A percentile compares a stretch with the other conserved stretches of the same genome.
Evolutionary conservation across 23 tunicate species (phyloP).

Genomic region (Pegea sp.): DNA sequence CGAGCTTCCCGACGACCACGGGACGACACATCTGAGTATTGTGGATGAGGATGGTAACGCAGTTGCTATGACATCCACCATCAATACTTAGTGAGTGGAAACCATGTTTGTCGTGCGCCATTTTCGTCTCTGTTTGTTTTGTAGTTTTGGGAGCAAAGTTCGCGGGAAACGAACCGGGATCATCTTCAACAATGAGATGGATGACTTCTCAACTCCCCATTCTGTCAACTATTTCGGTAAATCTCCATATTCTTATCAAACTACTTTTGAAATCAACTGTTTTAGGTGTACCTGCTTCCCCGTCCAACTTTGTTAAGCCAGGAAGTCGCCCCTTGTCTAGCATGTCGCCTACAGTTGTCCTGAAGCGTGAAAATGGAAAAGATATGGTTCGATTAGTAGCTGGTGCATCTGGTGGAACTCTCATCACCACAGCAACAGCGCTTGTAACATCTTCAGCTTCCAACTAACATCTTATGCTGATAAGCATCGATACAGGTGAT

Average conservation of each 20-base stretch:
- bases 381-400: slow-evolving; percentile 25
- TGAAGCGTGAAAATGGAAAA: slow-evolving; percentile 7
- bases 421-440: slow-evolving; percentile 81
- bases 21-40: slow-evolving; percentile 70
- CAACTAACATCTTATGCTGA: not conserved
- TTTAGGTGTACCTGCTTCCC: slow-evolving; percentile 82
- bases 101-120: not conserved
- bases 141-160: slow-evolving; percentile 83
- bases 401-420: slow-evolving; percentile 94
- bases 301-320: slow-evolving; percentile 65
- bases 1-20: slow-evolving; percentile 39
- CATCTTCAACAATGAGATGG: slow-evolving; percentile 98
- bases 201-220: slow-evolving; percentile 80
- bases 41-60: slow-evolving; percentile 61
- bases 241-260: slow-evolving; percentile 1
- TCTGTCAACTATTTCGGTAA: slow-evolving; percentile 69
- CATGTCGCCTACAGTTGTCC: slow-evolving; percentile 68
- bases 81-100: slow-evolving; percentile 42
- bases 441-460: slow-evolving; percentile 12
- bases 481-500: slow-evolving; percentile 14
- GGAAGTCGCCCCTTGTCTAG: slow-evolving; percentile 87
- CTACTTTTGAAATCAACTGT: not conserved
- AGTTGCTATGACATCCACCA: slow-evolving; percentile 44
- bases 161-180: slow-evolving; percentile 90
- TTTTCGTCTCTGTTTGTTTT: not conserved